phyloP scores from a whole-genome alignment of 92 coral and sea anemone species.

The Hydrozoanthus gracilis region DNA sequence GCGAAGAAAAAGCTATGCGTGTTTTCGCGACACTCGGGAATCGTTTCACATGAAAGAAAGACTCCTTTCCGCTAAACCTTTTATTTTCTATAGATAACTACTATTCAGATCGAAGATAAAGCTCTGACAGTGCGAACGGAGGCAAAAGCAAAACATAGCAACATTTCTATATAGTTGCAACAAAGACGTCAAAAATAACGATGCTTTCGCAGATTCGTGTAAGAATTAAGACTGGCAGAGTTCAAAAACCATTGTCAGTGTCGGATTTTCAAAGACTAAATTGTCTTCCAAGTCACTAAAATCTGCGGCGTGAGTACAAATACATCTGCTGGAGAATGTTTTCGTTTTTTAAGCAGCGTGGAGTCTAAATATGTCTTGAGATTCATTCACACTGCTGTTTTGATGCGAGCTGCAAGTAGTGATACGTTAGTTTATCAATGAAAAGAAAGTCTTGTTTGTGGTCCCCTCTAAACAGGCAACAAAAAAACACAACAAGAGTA shows the following conservation, averaged over 20 bases:
- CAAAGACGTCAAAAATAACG: background rate
- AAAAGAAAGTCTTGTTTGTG: constrained; percentile 39
- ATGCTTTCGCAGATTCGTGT: background rate
- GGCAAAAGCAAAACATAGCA: background rate
- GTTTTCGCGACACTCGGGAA: background rate
- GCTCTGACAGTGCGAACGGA: background rate
- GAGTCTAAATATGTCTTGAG: constrained; percentile 64
- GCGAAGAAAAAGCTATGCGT: background rate
- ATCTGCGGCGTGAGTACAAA: constrained; percentile 58
- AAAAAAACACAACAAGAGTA: constrained; percentile 23
- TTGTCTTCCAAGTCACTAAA: constrained; percentile 27
- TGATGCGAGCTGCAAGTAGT: constrained; percentile 28
- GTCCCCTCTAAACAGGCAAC: constrained; percentile 17
- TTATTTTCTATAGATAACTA: background rate
- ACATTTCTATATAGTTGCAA: background rate
- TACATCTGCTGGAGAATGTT: constrained; percentile 63
- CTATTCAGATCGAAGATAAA: background rate
- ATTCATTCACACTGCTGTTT: constrained; percentile 60
- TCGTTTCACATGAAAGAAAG: background rate
- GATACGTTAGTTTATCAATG: constrained; percentile 45
- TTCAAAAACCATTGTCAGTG: constrained; percentile 4
- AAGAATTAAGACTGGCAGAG: background rate
- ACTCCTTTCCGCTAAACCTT: background rate
- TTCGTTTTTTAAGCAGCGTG: constrained; percentile 65
- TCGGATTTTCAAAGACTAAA: constrained; percentile 3